Conservation (phyloP, 2,797 vertebrate species). For the Acridotheres tristis region DNA sequence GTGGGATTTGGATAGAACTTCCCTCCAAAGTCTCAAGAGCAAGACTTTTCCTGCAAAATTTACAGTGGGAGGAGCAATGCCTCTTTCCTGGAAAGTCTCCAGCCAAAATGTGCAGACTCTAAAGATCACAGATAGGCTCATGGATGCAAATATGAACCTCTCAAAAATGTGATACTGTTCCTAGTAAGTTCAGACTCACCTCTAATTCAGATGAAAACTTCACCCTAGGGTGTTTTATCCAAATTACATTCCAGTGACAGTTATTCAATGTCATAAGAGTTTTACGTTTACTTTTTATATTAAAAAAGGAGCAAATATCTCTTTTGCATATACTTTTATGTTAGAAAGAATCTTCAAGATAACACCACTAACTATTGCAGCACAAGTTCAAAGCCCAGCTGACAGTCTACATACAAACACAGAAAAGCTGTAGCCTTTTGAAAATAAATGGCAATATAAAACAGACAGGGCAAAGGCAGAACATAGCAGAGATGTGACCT, state of each 20-base stretch:
- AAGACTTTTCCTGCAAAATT: constrained; percentile 27
- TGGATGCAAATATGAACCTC: constrained; percentile 34
- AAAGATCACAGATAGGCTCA: constrained; percentile 24
- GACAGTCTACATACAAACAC: not conserved
- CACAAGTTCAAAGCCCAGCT: not conserved
- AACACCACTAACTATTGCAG: not conserved
- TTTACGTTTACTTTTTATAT: constrained; percentile 38
- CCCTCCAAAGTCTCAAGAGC: not conserved
- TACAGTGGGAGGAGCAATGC: not conserved
- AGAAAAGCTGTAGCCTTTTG: not conserved
- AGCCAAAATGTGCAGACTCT: constrained; percentile 19
- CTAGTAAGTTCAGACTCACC: constrained; percentile 26
- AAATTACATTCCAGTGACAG: constrained; percentile 44
- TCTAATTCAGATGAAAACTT: constrained; percentile 45
- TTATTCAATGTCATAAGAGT: constrained; percentile 21
- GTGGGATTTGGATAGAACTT: not conserved
- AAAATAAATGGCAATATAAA: constrained; percentile 6
- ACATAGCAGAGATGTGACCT: not conserved
- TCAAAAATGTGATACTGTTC: constrained; percentile 1
- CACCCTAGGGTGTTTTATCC: constrained; percentile 14
- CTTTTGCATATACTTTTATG: constrained; percentile 28
- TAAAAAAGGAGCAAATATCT: constrained; percentile 5
- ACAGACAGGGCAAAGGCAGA: not conserved
- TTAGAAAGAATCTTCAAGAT: not conserved
- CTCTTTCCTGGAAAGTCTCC: constrained; percentile 31